Evolutionary conservation across 2,113 vertebrate species (phyloP).

Genomic region (Chloroceryle aenea): DNA sequence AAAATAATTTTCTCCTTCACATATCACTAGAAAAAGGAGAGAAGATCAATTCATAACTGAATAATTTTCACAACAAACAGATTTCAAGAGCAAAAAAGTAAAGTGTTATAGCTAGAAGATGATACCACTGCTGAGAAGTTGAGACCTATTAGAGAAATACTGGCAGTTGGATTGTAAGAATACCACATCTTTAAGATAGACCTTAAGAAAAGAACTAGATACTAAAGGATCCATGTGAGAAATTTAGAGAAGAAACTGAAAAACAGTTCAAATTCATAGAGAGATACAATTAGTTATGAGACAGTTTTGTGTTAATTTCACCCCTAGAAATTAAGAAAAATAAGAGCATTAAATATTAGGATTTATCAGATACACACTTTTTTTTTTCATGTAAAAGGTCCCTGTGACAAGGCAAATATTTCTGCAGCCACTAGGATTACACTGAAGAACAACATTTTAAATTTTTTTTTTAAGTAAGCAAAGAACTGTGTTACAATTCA

Average conservation of each 20-base stretch:
- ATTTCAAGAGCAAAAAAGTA: not conserved
- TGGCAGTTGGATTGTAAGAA: not conserved
- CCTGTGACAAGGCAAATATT: not conserved
- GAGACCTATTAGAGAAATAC: not conserved
- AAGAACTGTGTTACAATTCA: not conserved
- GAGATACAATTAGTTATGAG: not conserved
- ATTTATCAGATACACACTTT: not conserved
- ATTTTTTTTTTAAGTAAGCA: not conserved
- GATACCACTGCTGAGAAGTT: not conserved
- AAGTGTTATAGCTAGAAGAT: not conserved
- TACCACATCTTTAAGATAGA: not conserved
- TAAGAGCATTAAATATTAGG: not conserved
- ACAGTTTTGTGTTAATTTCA: not conserved
- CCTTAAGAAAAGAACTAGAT: not conserved
- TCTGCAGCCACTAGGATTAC: not conserved
- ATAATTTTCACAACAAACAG: constrained; percentile 22
- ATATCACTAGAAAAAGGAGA: not conserved
- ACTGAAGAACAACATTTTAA: not conserved
- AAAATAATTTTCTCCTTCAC: constrained; percentile 22
- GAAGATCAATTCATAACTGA: not conserved
- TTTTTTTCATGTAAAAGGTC: not conserved
- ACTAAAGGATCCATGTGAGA: not conserved
- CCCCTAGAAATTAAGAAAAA: not conserved
- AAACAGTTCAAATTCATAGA: not conserved
- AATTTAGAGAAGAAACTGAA: not conserved